A percentile compares a stretch with the other conserved stretches of the same genome.
phyloP scores from a whole-genome alignment of 2,888 invertebrate species.

The Choristoneura rosaceana region DNA sequence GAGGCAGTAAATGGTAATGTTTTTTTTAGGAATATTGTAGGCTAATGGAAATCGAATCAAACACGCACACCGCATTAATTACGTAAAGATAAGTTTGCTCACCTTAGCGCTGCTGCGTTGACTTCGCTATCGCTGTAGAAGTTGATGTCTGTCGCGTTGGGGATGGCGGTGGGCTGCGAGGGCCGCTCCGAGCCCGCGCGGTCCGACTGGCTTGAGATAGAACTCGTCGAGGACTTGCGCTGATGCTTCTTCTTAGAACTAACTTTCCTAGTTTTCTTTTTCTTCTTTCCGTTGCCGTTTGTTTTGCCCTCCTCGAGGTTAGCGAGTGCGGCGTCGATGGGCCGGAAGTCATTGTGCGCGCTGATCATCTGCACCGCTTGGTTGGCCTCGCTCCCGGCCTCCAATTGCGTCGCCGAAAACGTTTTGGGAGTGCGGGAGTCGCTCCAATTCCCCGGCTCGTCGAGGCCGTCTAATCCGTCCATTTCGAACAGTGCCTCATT shows the following conservation, averaged over 20 bases:
- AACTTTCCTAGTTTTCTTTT: constrained; percentile 92
- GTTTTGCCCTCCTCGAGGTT: constrained; percentile 80
- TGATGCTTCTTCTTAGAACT: constrained; percentile 93
- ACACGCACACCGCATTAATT: constrained; percentile 26
- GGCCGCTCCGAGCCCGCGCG: constrained; percentile 77
- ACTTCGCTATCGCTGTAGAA: constrained; percentile 98
- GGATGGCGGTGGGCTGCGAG: constrained; percentile 67
- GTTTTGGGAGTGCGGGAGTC: constrained; percentile 82
- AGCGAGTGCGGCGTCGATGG: constrained; percentile 77
- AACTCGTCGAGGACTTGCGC: constrained; percentile 88
- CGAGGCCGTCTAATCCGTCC: constrained; percentile 83
- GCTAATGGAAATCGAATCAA: constrained; percentile 13
- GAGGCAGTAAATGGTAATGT: constrained; percentile 22
- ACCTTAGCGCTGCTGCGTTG: constrained; percentile 87
- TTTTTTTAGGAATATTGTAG: constrained; percentile 3
- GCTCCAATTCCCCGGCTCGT: constrained; percentile 81
- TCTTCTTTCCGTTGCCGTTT: constrained; percentile 87
- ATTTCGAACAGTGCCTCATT: constrained; percentile 89
- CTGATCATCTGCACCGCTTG: constrained; percentile 87
- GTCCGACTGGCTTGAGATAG: constrained; percentile 82
- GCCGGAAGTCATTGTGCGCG: constrained; percentile 87
- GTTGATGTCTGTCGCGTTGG: constrained; percentile 78
- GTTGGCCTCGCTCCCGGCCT: constrained; percentile 75
- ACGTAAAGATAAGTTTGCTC: constrained; percentile 52
- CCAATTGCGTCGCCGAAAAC: constrained; percentile 84